Evolutionary conservation across 2,113 vertebrate species (phyloP), one percentile per base, ranked within the genome.

Genomic region (Telmatochromis brichardi): DNA sequence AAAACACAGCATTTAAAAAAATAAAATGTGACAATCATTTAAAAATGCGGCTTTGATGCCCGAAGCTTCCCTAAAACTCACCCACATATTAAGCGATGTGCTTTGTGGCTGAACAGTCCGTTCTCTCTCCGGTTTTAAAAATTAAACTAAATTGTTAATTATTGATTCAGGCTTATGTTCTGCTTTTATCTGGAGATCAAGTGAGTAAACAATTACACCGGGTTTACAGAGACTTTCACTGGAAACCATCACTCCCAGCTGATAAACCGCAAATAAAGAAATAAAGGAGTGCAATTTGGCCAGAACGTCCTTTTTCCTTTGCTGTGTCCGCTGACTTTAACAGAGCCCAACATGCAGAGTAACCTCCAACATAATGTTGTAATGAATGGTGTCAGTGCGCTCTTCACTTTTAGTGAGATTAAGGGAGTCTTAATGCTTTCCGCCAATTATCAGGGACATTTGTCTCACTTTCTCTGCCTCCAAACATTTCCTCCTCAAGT

Each of bases 251-350:
- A 26, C 14, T 47, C 13, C 40, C 68, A 73, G 40, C 37, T 73
- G 21, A 11, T 15, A 76, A 47, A 73, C 40, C 5, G 13, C 23
- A 58, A 54, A 57, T 57, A 55, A 57, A 21, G 1, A 54, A 54
- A 33, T 35, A 65, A 65, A n/a, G 19, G 31, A 37, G 2, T 7
- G 9, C 33, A 37, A 7, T 65, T n/a, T 37, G 33, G 9, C 60
- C 60, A 65, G 33, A 37, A 65, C 6, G 2, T 33, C 60, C 3
- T 5, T 6, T 37, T 35, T 65, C 10, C 13, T 47, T 26, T 47
- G 21, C 40, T 1, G 21, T 45, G 0, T 28, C 9, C 21, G 0
- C 40, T 40, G 63, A 71, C n/a, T 1, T 76, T 28, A 28, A 26
- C 23, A 47, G 0, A 71, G n/a, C 65, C 65, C 65, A 71, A 23